These are phyloP conservation scores for Patiria pectinifera DNA, from an alignment of 53 echinoderm and acorn worm genomes.

Conservation along the genomic window DNA sequence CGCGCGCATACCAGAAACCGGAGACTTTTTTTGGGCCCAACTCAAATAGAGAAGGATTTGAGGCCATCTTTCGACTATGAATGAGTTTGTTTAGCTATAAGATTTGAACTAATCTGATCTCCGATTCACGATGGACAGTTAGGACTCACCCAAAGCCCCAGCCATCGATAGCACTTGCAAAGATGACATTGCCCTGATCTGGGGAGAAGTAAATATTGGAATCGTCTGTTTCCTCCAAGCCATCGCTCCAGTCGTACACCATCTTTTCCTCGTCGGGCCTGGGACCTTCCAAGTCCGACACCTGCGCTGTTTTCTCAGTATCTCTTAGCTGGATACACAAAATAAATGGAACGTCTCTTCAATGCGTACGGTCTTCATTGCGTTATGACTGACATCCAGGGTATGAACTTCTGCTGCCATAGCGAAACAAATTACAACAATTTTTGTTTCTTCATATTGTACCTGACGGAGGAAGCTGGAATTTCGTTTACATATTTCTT, in stretches of 20 bases:
- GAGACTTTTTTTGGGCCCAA: too few species aligned
- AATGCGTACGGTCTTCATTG: background rate
- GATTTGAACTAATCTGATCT: too few species aligned
- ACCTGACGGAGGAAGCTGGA: too few species aligned
- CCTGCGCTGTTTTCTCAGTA: background rate
- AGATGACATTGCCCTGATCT: constrained; percentile 95
- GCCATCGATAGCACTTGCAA: constrained; percentile 96
- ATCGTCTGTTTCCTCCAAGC: constrained; percentile 91
- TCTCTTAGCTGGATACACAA: background rate
- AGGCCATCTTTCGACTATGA: too few species aligned
- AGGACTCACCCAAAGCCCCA: constrained; percentile 94
- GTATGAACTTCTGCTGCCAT: too few species aligned
- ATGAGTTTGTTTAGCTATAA: too few species aligned
- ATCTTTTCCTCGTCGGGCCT: constrained; percentile 34
- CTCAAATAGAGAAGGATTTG: too few species aligned
- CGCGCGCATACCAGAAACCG: too few species aligned
- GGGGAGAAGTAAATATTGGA: constrained; percentile 97
- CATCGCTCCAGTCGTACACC: constrained; percentile 93
- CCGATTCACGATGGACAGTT: background rate
- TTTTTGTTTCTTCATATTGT: too few species aligned
- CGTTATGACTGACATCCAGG: too few species aligned
- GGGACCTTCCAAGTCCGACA: background rate
- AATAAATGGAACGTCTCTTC: background rate
- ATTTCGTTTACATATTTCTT: too few species aligned
- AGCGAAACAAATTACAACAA: too few species aligned